These are phyloP conservation scores for Timema podura DNA, from an alignment of 2,888 invertebrate species.

Conservation along the genomic window DNA sequence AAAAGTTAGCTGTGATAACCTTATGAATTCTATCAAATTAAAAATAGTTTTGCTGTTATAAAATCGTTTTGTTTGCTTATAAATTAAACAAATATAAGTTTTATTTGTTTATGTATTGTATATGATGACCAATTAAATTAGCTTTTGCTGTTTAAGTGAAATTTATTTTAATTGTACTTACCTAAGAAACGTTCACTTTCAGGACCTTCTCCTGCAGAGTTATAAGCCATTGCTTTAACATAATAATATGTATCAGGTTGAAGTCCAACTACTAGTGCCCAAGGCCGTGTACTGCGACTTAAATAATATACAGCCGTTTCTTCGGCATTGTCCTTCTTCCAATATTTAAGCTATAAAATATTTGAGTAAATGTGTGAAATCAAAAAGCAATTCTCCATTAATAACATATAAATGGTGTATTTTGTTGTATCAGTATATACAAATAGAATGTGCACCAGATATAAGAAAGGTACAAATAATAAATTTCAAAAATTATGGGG, in stretches of 20 bases:
- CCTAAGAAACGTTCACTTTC: conserved; percentile 85
- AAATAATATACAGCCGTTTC: conserved; percentile 79
- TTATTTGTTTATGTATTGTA: neutral
- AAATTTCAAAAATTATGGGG: too few relatives aligned
- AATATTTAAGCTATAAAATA: conserved; percentile 72
- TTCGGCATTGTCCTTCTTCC: conserved; percentile 71
- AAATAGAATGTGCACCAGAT: too few relatives aligned
- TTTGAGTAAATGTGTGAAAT: too few relatives aligned
- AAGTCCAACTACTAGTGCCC: conserved; percentile 89
- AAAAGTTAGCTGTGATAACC: too few relatives aligned
- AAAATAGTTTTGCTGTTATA: neutral
- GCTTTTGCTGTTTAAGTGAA: neutral
- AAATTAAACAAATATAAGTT: neutral
- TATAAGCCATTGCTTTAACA: conserved; percentile 94
- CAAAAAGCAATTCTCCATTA: too few relatives aligned
- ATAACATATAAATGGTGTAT: too few relatives aligned
- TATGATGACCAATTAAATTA: conserved; percentile 6
- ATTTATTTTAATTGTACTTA: conserved; percentile 37
- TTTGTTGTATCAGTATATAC: too few relatives aligned
- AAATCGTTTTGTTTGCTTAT: neutral
- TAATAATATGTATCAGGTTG: conserved; percentile 89
- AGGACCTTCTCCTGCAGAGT: conserved; percentile 92
- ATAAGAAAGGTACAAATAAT: too few relatives aligned
- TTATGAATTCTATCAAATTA: too few relatives aligned
- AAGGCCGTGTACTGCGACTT: conserved; percentile 75